Base-by-base conservation (phyloP, 2,888 invertebrate species). In the Seladonia tumulorum region DNA sequence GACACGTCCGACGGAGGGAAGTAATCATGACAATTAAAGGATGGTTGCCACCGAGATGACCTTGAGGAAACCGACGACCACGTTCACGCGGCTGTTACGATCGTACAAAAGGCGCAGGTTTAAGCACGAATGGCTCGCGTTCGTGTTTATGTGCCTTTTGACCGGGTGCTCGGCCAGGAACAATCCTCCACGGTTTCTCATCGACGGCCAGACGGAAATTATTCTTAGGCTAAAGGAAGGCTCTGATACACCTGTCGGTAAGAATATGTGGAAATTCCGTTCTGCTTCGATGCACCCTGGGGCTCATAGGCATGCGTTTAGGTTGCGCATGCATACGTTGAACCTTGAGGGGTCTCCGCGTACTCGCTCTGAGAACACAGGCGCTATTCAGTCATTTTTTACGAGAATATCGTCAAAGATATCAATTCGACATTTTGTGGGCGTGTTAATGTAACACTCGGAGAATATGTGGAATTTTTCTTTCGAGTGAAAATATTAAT, bases 151-250 rank as follows among this genome's bases (percentile, higher is more conserved):
- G 71, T 92, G 87, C 71, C 81, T 93, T 78, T 75, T 91, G 87
- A 85, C 90, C 57, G 86, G 89, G 22, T 92, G 93, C 82, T 90
- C 88, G 42, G 94, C 94, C 76, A 96, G 96, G 87, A 98, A 98
- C 96, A 96, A 97, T 92, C 98, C 98, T 72, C 98, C 98, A n/a
- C 96, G 97, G 87, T 98, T 98, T 95, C 96, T 98, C 82, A 97
- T 97, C 94, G 98, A 98, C 93, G 98, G 98, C 85, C 98, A 98
- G 95, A 98, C 98, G 89, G 98, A 99, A 96, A 98, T 99, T 92
- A 98, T 99, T 88, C 96, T 99, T 92, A 96, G 98, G 94, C 96
- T 98, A 93, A 98, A 98, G 95, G 99, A 99, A 96, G 98, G 98
- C 76, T 96, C 97, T 79, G 98, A 98, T 92, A 98, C 98, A 68